Conservation (phyloP, 92 coral and sea anemone species). For the Paramuricea clavata region DNA sequence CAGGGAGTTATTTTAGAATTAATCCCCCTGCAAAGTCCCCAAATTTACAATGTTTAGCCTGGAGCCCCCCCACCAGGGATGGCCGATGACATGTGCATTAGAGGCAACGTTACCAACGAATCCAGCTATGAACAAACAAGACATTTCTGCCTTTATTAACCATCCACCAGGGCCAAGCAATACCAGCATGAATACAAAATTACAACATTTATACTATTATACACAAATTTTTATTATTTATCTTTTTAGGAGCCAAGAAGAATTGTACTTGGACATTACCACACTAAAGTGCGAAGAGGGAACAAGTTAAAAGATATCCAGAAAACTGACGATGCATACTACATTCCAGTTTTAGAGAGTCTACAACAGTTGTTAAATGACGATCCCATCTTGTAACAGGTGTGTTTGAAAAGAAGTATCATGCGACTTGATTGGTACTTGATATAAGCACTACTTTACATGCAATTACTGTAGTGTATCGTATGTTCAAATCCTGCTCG, state of each 20-base stretch:
- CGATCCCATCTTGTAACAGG: background rate
- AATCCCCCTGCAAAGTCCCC: no score
- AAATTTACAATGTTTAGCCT: no score
- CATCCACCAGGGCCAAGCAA: no score
- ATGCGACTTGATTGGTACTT: background rate
- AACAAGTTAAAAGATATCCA: background rate
- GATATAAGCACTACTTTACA: background rate
- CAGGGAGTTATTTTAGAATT: no score
- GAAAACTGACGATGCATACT: background rate
- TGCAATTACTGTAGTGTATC: background rate
- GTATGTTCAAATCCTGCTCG: background rate
- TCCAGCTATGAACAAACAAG: no score
- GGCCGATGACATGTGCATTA: no score
- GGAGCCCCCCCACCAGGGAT: no score
- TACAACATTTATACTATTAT: no score
- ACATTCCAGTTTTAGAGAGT: constrained; percentile 12
- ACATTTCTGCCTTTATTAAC: no score
- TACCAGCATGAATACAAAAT: no score
- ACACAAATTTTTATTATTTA: background rate
- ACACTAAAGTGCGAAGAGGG: background rate
- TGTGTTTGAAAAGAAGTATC: background rate
- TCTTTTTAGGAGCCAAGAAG: background rate
- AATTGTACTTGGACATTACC: background rate
- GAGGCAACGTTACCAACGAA: no score
- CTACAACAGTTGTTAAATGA: constrained; percentile 24